Evolutionary conservation across 2,797 vertebrate species (phyloP), one percentile per base, ranked within the genome.

Genomic region (Sorex maritimensis): DNA sequence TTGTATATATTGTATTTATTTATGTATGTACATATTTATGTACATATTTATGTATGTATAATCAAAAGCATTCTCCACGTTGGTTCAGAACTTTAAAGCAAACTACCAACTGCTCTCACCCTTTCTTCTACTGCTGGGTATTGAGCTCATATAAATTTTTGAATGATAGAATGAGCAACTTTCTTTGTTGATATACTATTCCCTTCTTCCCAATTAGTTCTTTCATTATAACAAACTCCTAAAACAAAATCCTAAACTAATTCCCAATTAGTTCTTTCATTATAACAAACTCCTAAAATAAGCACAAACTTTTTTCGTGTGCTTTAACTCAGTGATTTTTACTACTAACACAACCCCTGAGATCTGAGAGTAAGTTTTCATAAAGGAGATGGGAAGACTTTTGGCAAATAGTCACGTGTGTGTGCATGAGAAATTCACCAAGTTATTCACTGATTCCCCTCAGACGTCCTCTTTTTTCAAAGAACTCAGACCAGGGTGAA

Each of bases 181-280:
- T 91, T 49, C 74, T 68, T 67, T n/a, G 49, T 86, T 41, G 85
- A 68, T 52, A 23, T 73, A 89, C 58, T 12, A 46, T 61, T 77
- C 24, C 30, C 46, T 85, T 68, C 63, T 82, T 95, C 26, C 65
- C n/a, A 65, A 81, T 52, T 13, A 73, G 14, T 77, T 81, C 26
- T 81, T 83, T 82, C 52, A 81, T 78, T 34, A 75, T 24, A 72
- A 79, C 52, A 78, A 92, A 68, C 12, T 96, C 38, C 44, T 24
- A 34, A 38, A 61, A 34, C 34, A 34, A 34, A 34, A 34, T 34
- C 34, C 34, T 34, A 34, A 34, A 34, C 34, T 34, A 34, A 34
- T 82, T 95, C 26, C 65, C n/a, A 65, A 81, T 52, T 13, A 73
- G 14, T 77, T 81, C 26, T 81, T 83, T 82, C 61, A 81, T 78